These are phyloP conservation scores for Oedothorax gibbosus DNA, from an alignment of 1,140 invertebrate genomes.

Conservation along the genomic window DNA sequence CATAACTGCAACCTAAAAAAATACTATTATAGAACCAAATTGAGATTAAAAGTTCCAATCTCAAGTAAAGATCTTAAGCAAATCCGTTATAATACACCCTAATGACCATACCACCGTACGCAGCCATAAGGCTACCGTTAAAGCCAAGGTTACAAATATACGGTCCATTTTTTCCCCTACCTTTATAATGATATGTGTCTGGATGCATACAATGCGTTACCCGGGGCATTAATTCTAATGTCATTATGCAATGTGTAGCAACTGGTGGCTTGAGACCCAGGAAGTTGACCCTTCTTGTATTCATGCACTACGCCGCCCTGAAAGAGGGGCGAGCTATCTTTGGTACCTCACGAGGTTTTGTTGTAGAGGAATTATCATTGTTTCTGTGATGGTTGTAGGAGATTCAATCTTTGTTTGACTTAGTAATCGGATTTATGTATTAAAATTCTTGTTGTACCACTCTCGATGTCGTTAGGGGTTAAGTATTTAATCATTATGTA, in stretches of 20 bases:
- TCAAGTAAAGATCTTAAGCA: too few species aligned
- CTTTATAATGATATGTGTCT: neutral
- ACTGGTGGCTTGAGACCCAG: neutral
- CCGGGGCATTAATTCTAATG: conserved; percentile 15
- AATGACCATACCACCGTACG: too few species aligned
- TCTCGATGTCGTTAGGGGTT: too few species aligned
- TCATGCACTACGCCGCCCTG: conserved; percentile 21
- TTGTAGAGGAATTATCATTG: neutral
- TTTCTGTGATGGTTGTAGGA: neutral
- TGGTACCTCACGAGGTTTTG: too few species aligned
- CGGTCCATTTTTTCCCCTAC: neutral
- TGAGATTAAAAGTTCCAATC: too few species aligned
- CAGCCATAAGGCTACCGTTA: too few species aligned
- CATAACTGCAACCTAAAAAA: too few species aligned
- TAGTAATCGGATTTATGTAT: neutral
- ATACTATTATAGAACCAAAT: too few species aligned
- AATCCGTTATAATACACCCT: too few species aligned
- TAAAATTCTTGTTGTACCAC: neutral
- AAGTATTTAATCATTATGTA: too few species aligned
- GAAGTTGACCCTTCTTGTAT: conserved; percentile 10
- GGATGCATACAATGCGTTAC: conserved; percentile 3
- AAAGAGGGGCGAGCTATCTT: neutral
- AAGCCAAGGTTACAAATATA: neutral
- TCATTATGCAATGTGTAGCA: conserved; percentile 6
- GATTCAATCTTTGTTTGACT: neutral